Evolutionary conservation across 2,797 vertebrate genomes (phyloP), one percentile per base, ranked within the genome.

Genomic region (Danio albolineatus): DNA sequence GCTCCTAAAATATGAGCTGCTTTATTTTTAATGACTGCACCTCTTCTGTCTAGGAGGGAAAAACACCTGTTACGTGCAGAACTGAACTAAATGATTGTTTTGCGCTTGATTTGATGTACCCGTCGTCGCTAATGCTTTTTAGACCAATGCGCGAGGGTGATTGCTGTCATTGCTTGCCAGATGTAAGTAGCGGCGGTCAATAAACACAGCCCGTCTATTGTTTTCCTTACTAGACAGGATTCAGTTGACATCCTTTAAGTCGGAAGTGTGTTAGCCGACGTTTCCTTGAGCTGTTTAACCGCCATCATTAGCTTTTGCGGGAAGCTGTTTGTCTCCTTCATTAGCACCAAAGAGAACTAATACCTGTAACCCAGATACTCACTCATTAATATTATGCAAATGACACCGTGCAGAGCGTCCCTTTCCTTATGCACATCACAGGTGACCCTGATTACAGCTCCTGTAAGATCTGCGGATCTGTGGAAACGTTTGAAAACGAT

Each of bases 331-430:
- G 90, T 91, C 86, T 57, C 83, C 66, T 89, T 89, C 88, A 89
- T 90, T 88, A 89, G 85, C 80, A 44, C 61, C 54, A 73, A 74
- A 70, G 77, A 78, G 64, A 78, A 65, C 64, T 51, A 69, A 80
- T 86, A 65, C 83, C 49, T 76, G 78, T 84, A 85, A 85, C 84
- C 89, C 86, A 59, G 84, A 82, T 79, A 79, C 66, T 17, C 79
- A 87, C 89, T 89, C 89, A 91, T 90, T 90, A 89, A 88, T 86
- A 89, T 89, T 88, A 88, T 91, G 90, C 87, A 91, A 91, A 91
- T 90, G 84, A 90, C 82, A 78, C 75, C 67, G 82, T 85, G 84
- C 78, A 67, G 66, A 73, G 21, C 62, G 4, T 53, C 78, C 78
- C 61, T 14, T 82, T 82, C 82, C 82, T 86, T 87, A 89, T 87